Base-by-base conservation (phyloP, 2,113 vertebrate species). In the Neofelis nebulosa region DNA sequence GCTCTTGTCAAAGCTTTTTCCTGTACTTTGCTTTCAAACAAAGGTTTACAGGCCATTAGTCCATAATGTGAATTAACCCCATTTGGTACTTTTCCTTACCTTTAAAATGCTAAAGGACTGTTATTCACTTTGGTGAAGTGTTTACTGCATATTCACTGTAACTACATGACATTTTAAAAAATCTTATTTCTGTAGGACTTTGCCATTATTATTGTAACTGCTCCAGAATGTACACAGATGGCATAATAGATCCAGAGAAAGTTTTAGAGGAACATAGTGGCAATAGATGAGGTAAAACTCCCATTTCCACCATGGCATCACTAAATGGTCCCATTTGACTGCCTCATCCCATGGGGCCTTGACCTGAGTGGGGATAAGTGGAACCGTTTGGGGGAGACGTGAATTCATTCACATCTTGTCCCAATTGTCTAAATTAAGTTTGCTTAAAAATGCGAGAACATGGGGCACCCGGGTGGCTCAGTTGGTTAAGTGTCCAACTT, bases 41-140 rank as follows among this genome's bases (percentile, higher is more conserved):
- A 97, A 97, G 86, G 94, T 97, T 96, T 98, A 94, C 21, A 94
- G 98, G 50, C 97, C 94, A 97, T 98, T 97, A 97, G 98, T 97
- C 98, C 89, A 45, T 98, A 97, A 98, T 87, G 93, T 97, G 97
- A 97, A 98, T 98, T 98, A 98, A 98, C 97, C 97, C 97, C 86
- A 97, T 98, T 98, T 97, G 98, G 93, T 97, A 96, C 93, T 97
- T 98, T 97, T 87, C 55, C 93, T 92, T 96, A 89, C 65, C 95
- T 97, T 97, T 96, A 97, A 96, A 98, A 98, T 81, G 92, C 82
- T 91, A 89, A 98, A 97, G 84, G 82, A 96, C 96, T 97, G 95
- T 98, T 98, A 96, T 25, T 97, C 97, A 98, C 81, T 96, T 98
- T 95, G 78, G 95, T 91, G 91, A 97, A 97, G 97, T 97, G 91